These are phyloP conservation scores for Liparis tanakae DNA, from an alignment of 2,797 vertebrate genomes.

Conservation along the genomic window DNA sequence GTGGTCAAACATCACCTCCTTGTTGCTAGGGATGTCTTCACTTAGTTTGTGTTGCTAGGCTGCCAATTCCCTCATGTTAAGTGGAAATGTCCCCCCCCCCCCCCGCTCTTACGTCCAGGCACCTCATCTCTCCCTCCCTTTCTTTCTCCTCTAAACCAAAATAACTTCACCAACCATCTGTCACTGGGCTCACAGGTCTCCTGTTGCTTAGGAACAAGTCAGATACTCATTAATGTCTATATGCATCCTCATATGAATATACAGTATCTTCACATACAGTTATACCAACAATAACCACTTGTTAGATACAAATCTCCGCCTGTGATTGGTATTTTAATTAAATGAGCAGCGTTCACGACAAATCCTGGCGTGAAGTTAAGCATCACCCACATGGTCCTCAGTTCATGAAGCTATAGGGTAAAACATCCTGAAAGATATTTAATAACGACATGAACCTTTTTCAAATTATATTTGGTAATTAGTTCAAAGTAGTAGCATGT, in stretches of 20 bases:
- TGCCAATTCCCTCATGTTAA: constrained; percentile 83
- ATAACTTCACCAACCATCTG: constrained; percentile 88
- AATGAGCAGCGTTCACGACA: constrained; percentile 5
- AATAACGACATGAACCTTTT: not conserved
- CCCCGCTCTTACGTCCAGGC: constrained; percentile 56
- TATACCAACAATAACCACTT: constrained; percentile 30
- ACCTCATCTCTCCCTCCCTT: constrained; percentile 57
- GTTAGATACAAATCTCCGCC: not conserved
- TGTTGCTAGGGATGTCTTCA: constrained; percentile 84
- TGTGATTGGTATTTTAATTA: not conserved
- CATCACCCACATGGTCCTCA: constrained; percentile 36
- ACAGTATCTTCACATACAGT: constrained; percentile 40
- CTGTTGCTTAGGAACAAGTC: constrained; percentile 87
- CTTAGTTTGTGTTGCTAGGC: constrained; percentile 87
- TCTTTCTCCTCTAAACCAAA: constrained; percentile 80
- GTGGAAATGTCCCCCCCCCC: constrained; percentile 65
- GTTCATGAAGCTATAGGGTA: not conserved
- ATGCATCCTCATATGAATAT: constrained; percentile 62
- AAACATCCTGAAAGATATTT: constrained; percentile 7
- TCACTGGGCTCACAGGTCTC: constrained; percentile 82
- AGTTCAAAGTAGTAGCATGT: constrained; percentile 16
- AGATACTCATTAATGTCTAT: constrained; percentile 64
- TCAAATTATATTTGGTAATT: not conserved
- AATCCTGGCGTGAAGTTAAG: constrained; percentile 1
- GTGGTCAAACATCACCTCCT: constrained; percentile 66